A percentile compares a stretch with the other conserved stretches of the same genome.
These are phyloP conservation scores for Caenorhabditis drosophilae DNA, from an alignment of 2,888 invertebrate species.

Conservation along the genomic window DNA sequence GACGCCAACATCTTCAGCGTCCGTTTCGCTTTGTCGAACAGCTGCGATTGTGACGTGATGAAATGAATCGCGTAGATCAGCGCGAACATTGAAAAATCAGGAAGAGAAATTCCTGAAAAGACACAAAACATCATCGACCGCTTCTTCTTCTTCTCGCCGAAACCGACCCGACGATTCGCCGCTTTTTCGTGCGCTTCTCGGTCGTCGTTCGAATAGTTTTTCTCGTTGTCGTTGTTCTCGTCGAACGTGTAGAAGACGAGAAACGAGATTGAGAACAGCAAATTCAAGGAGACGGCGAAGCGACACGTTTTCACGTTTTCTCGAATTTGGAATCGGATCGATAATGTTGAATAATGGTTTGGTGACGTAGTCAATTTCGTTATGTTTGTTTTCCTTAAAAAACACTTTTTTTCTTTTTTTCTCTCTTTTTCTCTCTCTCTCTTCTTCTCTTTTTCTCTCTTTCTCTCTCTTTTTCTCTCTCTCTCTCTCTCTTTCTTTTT, in stretches of 20 bases:
- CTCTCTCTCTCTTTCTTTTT: no score
- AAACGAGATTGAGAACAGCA: constrained; percentile 24
- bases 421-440: constrained; percentile 1
- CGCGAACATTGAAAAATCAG: constrained; percentile 32
- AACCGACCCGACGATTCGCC: neutral
- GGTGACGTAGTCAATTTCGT: constrained; percentile 27
- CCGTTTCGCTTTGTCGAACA: constrained; percentile 27
- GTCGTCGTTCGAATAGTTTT: no score
- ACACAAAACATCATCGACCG: neutral
- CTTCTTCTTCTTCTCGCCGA: neutral
- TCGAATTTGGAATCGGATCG: constrained; percentile 40
- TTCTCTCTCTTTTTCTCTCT: constrained; percentile 1
- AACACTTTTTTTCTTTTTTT: neutral
- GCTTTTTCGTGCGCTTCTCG: neutral
- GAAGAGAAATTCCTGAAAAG: constrained; percentile 29
- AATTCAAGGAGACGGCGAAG: constrained; percentile 17
- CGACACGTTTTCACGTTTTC: constrained; percentile 40
- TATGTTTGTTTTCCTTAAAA: constrained; percentile 27
- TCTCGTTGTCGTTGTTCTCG: no score
- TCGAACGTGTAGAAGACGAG: constrained; percentile 24
- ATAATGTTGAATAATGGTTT: constrained; percentile 27
- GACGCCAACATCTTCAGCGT: constrained; percentile 3
- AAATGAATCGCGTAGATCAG: constrained; percentile 28
- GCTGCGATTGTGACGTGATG: constrained; percentile 15
- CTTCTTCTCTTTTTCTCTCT: constrained; percentile 1